Evolutionary conservation across 1,140 invertebrate genomes (phyloP), one percentile per base, ranked within the genome.

Genomic region (Carcinoscorpius rotundicauda): DNA sequence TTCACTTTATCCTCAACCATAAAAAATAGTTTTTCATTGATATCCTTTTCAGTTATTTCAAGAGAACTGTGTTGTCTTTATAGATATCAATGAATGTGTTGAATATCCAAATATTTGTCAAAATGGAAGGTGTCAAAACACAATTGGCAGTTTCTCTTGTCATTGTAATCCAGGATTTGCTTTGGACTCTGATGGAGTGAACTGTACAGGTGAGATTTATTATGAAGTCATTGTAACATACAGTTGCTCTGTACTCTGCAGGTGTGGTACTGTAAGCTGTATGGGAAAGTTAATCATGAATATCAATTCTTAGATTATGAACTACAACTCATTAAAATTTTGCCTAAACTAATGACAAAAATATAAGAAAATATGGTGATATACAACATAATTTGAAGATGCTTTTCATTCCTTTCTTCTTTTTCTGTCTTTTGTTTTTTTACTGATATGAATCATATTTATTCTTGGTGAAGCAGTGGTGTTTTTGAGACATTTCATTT

Each of bases 111-210:
- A 51, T 78, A 79, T 72, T 64, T 76, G 49, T 75, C 81, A 83
- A 72, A 72, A 65, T 78, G 77, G 71, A 71, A 79, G 74, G 6
- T 96, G 93, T 75, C 81, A 87, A 8, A 98, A 98, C 74, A 84
- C 84, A 1, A 85, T 86, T 0, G 95, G 95, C 4, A 89, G 87
- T 58, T 98, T 90, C 74, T 78, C 79, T 59, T 98, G 94, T 76
- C 78, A 80, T 5, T 97, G 94, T 78, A 92, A 93, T 0, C 68
- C 75, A 0, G 90, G 89, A 5, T 82, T 85, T 72, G 78, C 78
- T 49, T 58, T 75, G 4, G 72, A 76, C 64, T 84, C 86, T 69
- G 84, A 84, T 69, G 86, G 84, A 55, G 58, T 65, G 0, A 67
- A 70, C 73, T 83, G 75, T 62, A 78, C 80, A 9, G 85, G 83